phyloP scores from a whole-genome alignment of 2,113 vertebrate genomes.

The Halichoeres trimaculatus region DNA sequence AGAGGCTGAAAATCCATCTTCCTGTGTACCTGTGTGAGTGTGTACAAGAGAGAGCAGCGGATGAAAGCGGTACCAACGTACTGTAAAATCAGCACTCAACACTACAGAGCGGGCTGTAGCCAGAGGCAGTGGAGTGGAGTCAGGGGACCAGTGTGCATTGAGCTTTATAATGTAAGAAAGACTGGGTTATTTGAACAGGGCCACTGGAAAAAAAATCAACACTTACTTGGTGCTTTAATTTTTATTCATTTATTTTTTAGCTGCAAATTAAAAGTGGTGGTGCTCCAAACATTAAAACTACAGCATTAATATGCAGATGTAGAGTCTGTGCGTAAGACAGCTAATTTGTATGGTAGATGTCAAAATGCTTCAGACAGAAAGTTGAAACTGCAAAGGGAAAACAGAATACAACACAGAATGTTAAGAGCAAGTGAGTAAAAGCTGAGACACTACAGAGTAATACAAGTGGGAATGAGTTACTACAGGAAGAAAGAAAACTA shows the following conservation, averaged over 20 bases:
- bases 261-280: not conserved
- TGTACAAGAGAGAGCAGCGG: not conserved
- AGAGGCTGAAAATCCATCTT: conserved; percentile 35
- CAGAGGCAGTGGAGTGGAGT: conserved; percentile 25
- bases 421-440: no score
- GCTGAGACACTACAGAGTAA: no score
- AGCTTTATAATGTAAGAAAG: conserved; percentile 33
- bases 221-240: not conserved
- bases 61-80: conserved; percentile 7
- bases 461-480: no score
- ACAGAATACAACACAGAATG: no score
- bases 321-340: not conserved
- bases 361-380: no score
- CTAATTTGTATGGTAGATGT: no score
- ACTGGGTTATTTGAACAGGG: conserved; percentile 22
- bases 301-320: not conserved
- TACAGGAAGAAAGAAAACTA: no score
- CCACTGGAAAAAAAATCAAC: conserved; percentile 33
- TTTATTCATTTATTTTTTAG: not conserved
- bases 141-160: conserved; percentile 21
- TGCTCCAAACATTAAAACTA: not conserved
- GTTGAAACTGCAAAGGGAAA: no score
- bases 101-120: conserved; percentile 17
- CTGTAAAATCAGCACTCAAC: conserved; percentile 26
- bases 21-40: conserved; percentile 16